phyloP scores from a whole-genome alignment of 1,140 invertebrate genomes.

The Galleria mellonella region DNA sequence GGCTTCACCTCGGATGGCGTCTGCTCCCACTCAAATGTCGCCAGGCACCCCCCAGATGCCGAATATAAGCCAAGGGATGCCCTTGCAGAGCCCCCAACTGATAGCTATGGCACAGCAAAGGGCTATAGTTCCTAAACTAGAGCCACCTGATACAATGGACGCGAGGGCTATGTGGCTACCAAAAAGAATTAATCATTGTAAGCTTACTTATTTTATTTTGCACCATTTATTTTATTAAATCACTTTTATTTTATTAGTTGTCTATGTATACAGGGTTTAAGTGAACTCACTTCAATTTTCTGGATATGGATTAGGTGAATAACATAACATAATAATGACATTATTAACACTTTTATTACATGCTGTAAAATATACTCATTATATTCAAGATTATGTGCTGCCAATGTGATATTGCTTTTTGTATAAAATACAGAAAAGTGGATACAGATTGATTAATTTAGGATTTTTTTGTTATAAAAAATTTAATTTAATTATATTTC shows the following conservation, averaged over 20 bases:
- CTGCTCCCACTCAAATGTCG: constrained; percentile 57
- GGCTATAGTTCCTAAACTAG: constrained; percentile 58
- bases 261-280: constrained; percentile 7
- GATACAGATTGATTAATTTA: too few relatives aligned
- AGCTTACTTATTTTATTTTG: constrained; percentile 74
- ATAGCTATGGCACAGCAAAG: constrained; percentile 59
- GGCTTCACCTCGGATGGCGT: constrained; percentile 51
- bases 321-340: too few relatives aligned
- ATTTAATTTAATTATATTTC: too few relatives aligned
- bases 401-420: too few relatives aligned
- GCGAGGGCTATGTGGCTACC: constrained; percentile 75
- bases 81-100: constrained; percentile 52
- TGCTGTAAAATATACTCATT: too few relatives aligned
- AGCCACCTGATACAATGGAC: constrained; percentile 69
- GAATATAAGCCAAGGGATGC: constrained; percentile 53
- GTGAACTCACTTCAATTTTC: too few relatives aligned
- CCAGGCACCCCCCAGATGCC: constrained; percentile 59
- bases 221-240: constrained; percentile 43
- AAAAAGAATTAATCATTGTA: constrained; percentile 78
- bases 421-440: too few relatives aligned
- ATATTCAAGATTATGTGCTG: too few relatives aligned
- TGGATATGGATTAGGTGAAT: too few relatives aligned
- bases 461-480: too few relatives aligned
- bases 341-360: too few relatives aligned
- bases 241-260: constrained; percentile 23